Conservation (phyloP, 2,888 invertebrate species). For the Polylopha cassiicola region DNA sequence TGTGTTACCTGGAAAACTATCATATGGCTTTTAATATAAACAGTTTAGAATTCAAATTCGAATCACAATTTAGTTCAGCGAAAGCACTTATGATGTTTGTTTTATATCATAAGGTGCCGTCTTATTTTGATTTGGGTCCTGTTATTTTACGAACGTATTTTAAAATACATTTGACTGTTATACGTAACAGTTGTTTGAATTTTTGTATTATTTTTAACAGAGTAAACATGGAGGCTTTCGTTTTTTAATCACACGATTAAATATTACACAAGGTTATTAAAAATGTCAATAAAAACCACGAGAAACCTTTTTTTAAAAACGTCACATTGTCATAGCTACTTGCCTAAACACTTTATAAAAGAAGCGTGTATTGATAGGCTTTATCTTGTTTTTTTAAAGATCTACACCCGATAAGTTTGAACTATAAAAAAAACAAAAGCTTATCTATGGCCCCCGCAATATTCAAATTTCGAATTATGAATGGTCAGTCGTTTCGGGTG, state of each 20-base stretch:
- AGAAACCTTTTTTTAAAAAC: too few species aligned
- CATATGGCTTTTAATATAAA: background rate
- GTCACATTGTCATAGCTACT: too few species aligned
- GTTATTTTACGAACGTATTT: conserved; percentile 43
- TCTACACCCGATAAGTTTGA: conserved; percentile 12
- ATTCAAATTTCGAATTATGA: conserved; percentile 68
- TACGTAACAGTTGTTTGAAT: conserved; percentile 33
- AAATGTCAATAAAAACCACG: too few species aligned
- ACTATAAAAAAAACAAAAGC: conserved; percentile 40
- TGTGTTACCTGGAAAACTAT: background rate
- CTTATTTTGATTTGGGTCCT: conserved; percentile 57
- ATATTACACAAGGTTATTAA: too few species aligned
- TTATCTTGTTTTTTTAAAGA: too few species aligned
- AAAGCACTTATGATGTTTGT: conserved; percentile 26
- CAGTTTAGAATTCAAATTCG: conserved; percentile 7
- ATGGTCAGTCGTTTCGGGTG: conserved; percentile 40
- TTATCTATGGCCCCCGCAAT: conserved; percentile 43
- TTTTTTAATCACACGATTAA: conserved; percentile 3
- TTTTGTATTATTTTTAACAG: conserved; percentile 12
- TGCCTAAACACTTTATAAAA: too few species aligned
- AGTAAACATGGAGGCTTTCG: conserved; percentile 11
- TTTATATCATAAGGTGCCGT: conserved; percentile 43
- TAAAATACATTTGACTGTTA: conserved; percentile 33
- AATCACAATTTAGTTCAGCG: background rate
- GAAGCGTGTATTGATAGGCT: too few species aligned